Conservation (phyloP, 2,888 invertebrate species). For the Nomada fabriciana region DNA sequence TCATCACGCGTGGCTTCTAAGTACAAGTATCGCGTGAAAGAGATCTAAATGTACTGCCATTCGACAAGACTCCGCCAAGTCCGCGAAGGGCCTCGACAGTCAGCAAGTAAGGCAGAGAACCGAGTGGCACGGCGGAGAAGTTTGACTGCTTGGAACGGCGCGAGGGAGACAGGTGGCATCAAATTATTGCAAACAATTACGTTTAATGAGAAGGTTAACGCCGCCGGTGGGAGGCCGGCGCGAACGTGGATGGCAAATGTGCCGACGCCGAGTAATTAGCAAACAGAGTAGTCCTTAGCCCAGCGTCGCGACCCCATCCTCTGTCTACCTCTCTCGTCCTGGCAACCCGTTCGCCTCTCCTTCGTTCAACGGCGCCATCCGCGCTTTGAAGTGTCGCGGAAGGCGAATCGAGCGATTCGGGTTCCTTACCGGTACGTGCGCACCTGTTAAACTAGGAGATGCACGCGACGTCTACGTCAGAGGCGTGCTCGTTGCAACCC, state of each 20-base stretch:
- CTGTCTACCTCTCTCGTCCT: conserved; percentile 17
- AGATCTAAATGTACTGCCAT: too few relatives aligned
- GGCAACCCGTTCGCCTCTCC: conserved; percentile 6
- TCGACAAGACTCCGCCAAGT: too few relatives aligned
- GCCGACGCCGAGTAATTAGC: conserved; percentile 81
- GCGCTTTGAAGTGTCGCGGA: conserved; percentile 14
- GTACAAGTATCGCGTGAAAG: too few relatives aligned
- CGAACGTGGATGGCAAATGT: conserved; percentile 79
- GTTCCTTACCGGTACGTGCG: conserved; percentile 39
- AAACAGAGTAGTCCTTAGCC: conserved; percentile 74
- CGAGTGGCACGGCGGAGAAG: conserved; percentile 55
- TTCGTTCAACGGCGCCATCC: conserved; percentile 2
- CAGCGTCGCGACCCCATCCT: conserved; percentile 12
- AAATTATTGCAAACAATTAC: conserved; percentile 83
- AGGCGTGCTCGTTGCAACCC: conserved; percentile 3
- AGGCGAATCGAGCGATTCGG: conserved; percentile 39
- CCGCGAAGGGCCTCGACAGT: conserved; percentile 45
- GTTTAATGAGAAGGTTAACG: conserved; percentile 83
- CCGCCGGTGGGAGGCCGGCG: conserved; percentile 70
- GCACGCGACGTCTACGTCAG: conserved; percentile 13
- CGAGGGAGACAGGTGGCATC: conserved; percentile 77
- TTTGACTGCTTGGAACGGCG: conserved; percentile 57
- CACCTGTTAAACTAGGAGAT: conserved; percentile 22
- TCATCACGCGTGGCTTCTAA: too few relatives aligned
- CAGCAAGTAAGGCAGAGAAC: conserved; percentile 43